Evolutionary conservation across 2,113 vertebrate genomes (phyloP), one percentile per base, ranked within the genome.

Genomic region (Dipodomys stephensi): DNA sequence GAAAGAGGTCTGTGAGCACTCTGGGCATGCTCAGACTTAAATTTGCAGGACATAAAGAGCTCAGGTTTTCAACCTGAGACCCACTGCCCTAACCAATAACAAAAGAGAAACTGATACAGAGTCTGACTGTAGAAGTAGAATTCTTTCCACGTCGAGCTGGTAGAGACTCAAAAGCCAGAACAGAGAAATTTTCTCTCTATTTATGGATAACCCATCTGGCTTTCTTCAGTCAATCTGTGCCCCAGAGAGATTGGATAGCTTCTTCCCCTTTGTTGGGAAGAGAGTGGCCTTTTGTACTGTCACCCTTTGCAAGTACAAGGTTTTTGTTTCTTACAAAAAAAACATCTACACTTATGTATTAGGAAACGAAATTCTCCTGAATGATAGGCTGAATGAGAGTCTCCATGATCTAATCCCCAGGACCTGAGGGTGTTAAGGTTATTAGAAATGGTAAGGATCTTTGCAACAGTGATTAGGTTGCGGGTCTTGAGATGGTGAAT

Each of bases 321-420:
- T 65, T 80, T 25, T 39, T 39, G 39, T 39, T 39, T 39, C 6
- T 39, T 39, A 39, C 39, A 57, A 57, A 60, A 67, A 83, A 91
- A 39, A 32, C 8, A 25, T 7, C 78, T 39, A 82, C 12, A 4
- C 19, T 44, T 35, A 76, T 62, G 88, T 39, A 60, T 49, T 35
- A 72, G 60, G 71, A 60, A 12, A 88, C 44, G 16, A 62, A 95
- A 72, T 73, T 78, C 39, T 91, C 27, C 53, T 62, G 25, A 79
- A 27, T 35, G 49, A 46, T 19, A 22, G 15, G 12, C 30, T 83
- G 39, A 86, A 74, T 46, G 84, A 35, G 30, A 65, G 4, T 25
- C 57, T 57, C 4, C 4, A 62, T 25, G 4, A 16, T 16, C 6
- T 87, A 86, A 60, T 28, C 69, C 53, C 69, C 27, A n/a, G 82